Evolutionary conservation across 2,797 vertebrate species (phyloP), one percentile per base, ranked within the genome.

Genomic region (Tiaroga cobitis): DNA sequence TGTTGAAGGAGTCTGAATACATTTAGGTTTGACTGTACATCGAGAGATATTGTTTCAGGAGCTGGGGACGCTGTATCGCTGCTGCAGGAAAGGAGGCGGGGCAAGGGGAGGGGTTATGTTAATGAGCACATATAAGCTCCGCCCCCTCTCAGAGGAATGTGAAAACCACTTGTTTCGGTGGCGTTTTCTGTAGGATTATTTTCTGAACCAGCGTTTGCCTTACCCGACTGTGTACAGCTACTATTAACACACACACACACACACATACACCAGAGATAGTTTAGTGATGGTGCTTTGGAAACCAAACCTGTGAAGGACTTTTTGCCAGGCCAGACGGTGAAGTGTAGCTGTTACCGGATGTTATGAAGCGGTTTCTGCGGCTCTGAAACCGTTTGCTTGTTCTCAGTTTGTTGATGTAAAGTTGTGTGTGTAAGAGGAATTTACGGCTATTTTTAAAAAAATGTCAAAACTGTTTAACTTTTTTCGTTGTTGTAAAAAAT

Each of bases 381-480:
- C n/a, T n/a, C n/a, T n/a, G n/a, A n/a, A 85, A 67, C 89, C 85
- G 88, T 95, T 94, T 95, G 96, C 96, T 82, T 18, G 77, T 78
- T 77, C 86, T 89, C 88, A 83, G 3, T 32, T 65, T 86, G 93
- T 93, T 94, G 96, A 96, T 98, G 96, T 97, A 97, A 95, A 82
- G 97, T 96, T 97, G 95, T 97, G 95, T 97, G 95, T 96, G 95
- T 96, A 96, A 97, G 95, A 97, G 96, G 95, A 97, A 97, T 80
- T 97, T 96, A 95, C 95, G 96, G 96, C 96, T 97, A 97, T 97
- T 99, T 65, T 97, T 96, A 96, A 97, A 90, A 97, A 96, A 92
- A 95, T 95, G 96, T 98, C 32, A 61, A 82, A 56, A 61, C 96
- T 98, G 96, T 97, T 97, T 91, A 97, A 97, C 96, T 94, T 96